phyloP scores from a whole-genome alignment of 2,888 invertebrate genomes.

The Phasia obesa region DNA sequence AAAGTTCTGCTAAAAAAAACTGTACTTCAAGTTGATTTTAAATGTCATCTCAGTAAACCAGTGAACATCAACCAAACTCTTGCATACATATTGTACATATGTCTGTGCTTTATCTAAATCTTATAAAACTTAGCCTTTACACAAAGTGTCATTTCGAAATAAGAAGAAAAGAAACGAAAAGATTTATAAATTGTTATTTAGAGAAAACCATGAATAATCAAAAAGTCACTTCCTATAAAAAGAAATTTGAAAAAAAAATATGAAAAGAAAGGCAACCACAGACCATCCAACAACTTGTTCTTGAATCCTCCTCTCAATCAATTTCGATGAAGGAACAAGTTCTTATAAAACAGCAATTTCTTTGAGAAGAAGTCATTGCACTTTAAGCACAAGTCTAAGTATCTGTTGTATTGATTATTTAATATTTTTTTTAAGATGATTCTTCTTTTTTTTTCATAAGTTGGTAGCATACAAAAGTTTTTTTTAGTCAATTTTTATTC shows the following conservation, averaged over 20 bases:
- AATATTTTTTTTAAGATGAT: constrained; percentile 43
- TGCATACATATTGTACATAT: too few species aligned
- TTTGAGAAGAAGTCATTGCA: constrained; percentile 65
- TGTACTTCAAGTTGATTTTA: too few species aligned
- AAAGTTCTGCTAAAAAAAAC: too few species aligned
- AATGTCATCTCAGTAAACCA: too few species aligned
- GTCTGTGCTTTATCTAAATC: too few species aligned
- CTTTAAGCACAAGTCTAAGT: constrained; percentile 62
- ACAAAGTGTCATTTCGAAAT: background rate
- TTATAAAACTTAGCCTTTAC: too few species aligned
- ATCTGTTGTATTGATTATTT: constrained; percentile 62
- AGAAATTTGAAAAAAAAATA: constrained; percentile 32
- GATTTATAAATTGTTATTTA: constrained; percentile 7
- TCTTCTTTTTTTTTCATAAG: background rate
- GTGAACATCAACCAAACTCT: too few species aligned
- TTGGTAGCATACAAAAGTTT: background rate
- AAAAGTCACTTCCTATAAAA: constrained; percentile 61
- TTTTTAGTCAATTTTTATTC: background rate
- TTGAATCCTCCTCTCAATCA: constrained; percentile 34
- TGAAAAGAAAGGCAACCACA: background rate
- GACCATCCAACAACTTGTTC: constrained; percentile 6
- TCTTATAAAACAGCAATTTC: constrained; percentile 19
- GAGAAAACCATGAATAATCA: constrained; percentile 18
- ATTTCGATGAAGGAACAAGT: constrained; percentile 54
- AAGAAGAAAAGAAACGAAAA: background rate